A percentile compares a stretch with the other conserved stretches of the same genome.
phyloP scores from a whole-genome alignment of 2,888 invertebrate species.

The Escarpia spicata region DNA sequence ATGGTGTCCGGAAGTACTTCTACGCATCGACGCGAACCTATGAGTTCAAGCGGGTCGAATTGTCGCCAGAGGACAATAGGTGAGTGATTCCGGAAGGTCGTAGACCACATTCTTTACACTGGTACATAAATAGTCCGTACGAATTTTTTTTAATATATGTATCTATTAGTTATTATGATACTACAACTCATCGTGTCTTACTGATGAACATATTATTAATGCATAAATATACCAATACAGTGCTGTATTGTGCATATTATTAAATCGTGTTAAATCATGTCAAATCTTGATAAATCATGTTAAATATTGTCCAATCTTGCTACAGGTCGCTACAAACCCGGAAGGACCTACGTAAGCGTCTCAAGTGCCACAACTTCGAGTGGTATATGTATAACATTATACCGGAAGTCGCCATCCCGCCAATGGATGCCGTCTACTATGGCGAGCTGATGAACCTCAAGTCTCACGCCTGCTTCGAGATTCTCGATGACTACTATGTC shows the following conservation, averaged over 20 bases:
- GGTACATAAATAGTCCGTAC: too few species aligned
- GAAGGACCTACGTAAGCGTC: slow-evolving; percentile 78
- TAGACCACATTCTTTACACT: too few species aligned
- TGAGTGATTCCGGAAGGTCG: too few species aligned
- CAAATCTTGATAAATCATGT: too few species aligned
- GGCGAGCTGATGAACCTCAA: slow-evolving; percentile 46
- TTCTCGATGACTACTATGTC: slow-evolving; percentile 42
- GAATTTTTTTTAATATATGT: too few species aligned
- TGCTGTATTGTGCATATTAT: too few species aligned
- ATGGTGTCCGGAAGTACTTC: slow-evolving; percentile 43
- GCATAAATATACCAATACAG: too few species aligned
- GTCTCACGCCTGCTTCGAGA: slow-evolving; percentile 45
- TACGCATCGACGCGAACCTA: slow-evolving; percentile 42
- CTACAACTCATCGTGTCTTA: too few species aligned
- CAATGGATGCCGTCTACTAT: slow-evolving; percentile 41
- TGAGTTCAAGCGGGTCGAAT: slow-evolving; percentile 39
- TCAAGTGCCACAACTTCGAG: slow-evolving; percentile 86
- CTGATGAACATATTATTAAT: too few species aligned
- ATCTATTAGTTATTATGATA: too few species aligned
- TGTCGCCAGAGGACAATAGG: slow-evolving; percentile 37
- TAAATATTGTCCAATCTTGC: too few species aligned
- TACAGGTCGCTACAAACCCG: slow-evolving; percentile 61
- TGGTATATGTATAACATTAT: slow-evolving; percentile 71
- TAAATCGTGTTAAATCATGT: too few species aligned
- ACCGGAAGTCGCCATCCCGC: slow-evolving; percentile 69